A percentile compares a stretch with the other conserved stretches of the same genome.
Evolutionary conservation across 1,140 invertebrate species (phyloP).

Genomic region (Cydia strobilella): DNA sequence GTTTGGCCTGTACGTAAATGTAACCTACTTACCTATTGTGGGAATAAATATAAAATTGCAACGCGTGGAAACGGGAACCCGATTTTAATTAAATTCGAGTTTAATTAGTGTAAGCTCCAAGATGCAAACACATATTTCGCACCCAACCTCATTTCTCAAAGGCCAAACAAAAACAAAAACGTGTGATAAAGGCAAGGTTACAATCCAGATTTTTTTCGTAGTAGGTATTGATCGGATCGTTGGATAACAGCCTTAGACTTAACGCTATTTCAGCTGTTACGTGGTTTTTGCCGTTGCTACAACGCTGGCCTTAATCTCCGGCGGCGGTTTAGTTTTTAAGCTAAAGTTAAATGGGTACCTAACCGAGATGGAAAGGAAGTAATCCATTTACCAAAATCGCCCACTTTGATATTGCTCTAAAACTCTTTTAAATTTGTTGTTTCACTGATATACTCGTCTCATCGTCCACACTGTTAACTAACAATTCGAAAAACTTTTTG

Average conservation of each 20-base stretch:
- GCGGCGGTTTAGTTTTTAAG: not conserved
- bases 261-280: not conserved
- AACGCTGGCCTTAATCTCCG: not conserved
- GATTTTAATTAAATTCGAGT: too few relatives aligned
- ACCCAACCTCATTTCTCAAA: not conserved
- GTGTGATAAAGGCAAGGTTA: not conserved
- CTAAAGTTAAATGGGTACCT: not conserved
- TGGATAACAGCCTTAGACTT: conserved; percentile 37
- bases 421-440: too few relatives aligned
- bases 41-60: too few relatives aligned
- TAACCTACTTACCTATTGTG: too few relatives aligned
- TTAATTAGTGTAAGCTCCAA: too few relatives aligned
- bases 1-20: too few relatives aligned
- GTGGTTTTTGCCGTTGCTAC: conserved; percentile 12
- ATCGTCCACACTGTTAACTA: too few relatives aligned
- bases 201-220: not conserved
- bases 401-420: too few relatives aligned
- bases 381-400: not conserved
- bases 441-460: too few relatives aligned
- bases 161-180: not conserved
- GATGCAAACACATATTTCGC: not conserved
- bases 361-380: not conserved
- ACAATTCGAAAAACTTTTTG: too few relatives aligned
- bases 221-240: conserved; percentile 35
- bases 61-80: too few relatives aligned